Conservation (phyloP, 2,797 vertebrate species). For the Halcyon leucocephala region DNA sequence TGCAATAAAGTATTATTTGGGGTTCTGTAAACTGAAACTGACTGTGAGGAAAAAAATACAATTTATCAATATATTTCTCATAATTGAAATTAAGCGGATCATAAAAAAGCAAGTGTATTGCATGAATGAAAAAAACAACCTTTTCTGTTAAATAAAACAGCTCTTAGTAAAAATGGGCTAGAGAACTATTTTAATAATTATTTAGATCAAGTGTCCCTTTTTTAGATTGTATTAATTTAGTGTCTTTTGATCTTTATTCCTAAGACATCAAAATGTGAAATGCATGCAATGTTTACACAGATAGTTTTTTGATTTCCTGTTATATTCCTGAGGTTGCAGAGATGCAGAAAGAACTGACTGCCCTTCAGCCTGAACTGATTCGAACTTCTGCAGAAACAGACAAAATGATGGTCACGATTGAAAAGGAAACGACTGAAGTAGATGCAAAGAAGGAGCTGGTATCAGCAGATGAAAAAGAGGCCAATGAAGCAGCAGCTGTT, state of each 20-base stretch:
- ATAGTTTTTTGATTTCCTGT: background rate
- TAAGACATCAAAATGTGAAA: background rate
- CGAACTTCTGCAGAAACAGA: slow-evolving; percentile 89
- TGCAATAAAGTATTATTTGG: background rate
- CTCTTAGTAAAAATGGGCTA: background rate
- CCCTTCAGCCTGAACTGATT: slow-evolving; percentile 90
- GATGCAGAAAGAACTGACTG: slow-evolving; percentile 92
- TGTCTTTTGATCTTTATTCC: background rate
- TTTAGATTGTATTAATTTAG: background rate
- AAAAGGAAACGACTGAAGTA: slow-evolving; percentile 87
- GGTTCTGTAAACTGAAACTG: background rate
- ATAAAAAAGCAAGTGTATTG: background rate
- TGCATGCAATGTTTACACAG: background rate
- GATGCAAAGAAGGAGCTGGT: slow-evolving; percentile 92
- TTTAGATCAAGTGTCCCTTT: background rate
- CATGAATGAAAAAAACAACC: background rate
- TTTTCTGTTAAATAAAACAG: background rate
- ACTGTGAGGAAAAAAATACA: background rate
- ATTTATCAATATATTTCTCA: background rate
- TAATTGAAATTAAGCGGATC: background rate
- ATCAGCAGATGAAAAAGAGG: slow-evolving; percentile 90
- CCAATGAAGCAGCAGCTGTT: slow-evolving; percentile 89
- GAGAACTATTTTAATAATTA: background rate
- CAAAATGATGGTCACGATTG: slow-evolving; percentile 91
- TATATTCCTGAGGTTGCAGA: slow-evolving; percentile 84